Conservation (phyloP, 2,797 vertebrate genomes). For the Pyrocephalus nanus region DNA sequence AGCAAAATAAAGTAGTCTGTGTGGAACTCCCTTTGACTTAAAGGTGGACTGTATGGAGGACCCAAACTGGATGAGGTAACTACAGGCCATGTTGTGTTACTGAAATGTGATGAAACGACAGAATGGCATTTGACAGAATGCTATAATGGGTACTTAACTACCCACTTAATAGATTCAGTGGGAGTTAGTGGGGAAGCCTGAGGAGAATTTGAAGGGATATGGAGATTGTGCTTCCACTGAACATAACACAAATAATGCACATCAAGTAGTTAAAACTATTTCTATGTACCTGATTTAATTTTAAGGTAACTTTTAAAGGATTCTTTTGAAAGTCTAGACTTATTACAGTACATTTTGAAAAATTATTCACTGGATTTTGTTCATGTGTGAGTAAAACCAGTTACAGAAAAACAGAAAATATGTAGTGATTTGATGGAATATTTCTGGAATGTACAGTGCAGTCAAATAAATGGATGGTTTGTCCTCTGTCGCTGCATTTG, state of each 20-base stretch:
- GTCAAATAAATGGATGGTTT: background rate
- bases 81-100: background rate
- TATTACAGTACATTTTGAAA: background rate
- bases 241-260: background rate
- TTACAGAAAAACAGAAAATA: background rate
- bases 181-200: background rate
- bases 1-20: background rate
- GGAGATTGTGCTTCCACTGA: background rate
- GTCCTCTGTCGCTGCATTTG: background rate
- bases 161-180: fast-evolving
- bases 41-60: background rate
- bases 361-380: background rate
- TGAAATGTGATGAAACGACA: background rate
- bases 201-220: background rate
- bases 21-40: background rate
- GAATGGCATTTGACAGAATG: background rate
- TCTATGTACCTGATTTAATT: background rate
- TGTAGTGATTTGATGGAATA: background rate
- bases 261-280: background rate
- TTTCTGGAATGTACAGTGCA: background rate
- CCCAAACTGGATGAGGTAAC: background rate
- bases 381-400: background rate
- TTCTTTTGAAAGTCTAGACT: background rate
- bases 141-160: background rate
- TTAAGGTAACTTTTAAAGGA: background rate